Percentiles rank a stretch among this genome's conserved stretches.
These are phyloP conservation scores for Drosophila setosimentum DNA, from an alignment of 2,888 invertebrate species.

Conservation along the genomic window DNA sequence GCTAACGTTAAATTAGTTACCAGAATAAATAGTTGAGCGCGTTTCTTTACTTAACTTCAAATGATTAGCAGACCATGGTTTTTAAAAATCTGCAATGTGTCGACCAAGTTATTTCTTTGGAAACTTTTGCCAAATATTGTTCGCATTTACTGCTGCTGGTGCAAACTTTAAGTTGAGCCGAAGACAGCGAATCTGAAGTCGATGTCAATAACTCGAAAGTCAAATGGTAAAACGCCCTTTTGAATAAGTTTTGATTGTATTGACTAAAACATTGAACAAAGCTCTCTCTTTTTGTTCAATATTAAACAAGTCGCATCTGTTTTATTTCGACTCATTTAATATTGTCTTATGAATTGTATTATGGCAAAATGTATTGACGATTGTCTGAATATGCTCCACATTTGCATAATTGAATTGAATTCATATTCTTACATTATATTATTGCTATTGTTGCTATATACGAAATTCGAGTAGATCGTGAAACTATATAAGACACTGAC, in stretches of 20 bases:
- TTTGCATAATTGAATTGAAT: neutral
- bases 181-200: neutral
- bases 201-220: neutral
- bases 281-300: neutral
- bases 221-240: neutral
- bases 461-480: neutral
- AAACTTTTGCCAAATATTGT: neutral
- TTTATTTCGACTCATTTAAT: accelerated
- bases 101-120: neutral
- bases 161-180: neutral
- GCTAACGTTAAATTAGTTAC: neutral
- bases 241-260: neutral
- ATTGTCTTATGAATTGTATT: neutral
- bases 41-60: too few relatives aligned
- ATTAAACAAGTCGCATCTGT: neutral
- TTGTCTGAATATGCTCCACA: neutral
- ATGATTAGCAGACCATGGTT: too few relatives aligned
- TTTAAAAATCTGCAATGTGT: neutral
- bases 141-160: neutral
- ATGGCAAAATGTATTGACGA: neutral
- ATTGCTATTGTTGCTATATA: neutral
- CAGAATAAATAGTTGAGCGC: too few relatives aligned
- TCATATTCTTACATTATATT: neutral
- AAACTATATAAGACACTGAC: neutral
- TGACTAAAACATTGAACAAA: too few relatives aligned